phyloP scores from a whole-genome alignment of 2,113 vertebrate genomes.

The Malurus elegans region DNA sequence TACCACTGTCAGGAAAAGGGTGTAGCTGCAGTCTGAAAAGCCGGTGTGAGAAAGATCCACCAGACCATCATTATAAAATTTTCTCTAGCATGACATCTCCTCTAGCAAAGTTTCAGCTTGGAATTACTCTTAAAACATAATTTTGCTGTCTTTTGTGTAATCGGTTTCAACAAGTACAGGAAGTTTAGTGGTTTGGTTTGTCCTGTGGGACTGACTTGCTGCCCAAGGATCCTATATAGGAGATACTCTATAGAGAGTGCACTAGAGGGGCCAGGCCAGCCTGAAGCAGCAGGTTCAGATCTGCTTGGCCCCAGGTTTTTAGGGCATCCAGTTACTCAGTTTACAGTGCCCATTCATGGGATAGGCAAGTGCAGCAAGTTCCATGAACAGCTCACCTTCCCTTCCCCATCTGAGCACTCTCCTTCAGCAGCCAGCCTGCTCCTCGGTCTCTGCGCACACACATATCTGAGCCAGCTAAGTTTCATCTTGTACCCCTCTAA shows the following conservation, averaged over 20 bases:
- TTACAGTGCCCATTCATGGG: rapidly evolving
- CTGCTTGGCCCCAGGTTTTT: background rate
- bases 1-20: background rate
- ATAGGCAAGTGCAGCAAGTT: background rate
- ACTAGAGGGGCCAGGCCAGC: background rate
- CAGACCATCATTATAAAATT: background rate
- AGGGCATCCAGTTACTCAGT: background rate
- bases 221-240: rapidly evolving
- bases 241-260: background rate
- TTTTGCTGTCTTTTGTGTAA: background rate
- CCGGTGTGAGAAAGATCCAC: background rate
- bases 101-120: background rate
- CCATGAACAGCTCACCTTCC: background rate
- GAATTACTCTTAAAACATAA: background rate
- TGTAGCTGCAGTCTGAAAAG: background rate
- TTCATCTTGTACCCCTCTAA: background rate
- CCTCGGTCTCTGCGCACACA: background rate
- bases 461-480: background rate
- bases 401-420: background rate
- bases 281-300: background rate
- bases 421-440: background rate
- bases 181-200: background rate
- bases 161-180: background rate
- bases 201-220: rapidly evolving
- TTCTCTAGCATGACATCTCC: background rate